These are phyloP conservation scores for Sminthurinus aureus DNA, from an alignment of 2,888 invertebrate genomes.

Conservation along the genomic window DNA sequence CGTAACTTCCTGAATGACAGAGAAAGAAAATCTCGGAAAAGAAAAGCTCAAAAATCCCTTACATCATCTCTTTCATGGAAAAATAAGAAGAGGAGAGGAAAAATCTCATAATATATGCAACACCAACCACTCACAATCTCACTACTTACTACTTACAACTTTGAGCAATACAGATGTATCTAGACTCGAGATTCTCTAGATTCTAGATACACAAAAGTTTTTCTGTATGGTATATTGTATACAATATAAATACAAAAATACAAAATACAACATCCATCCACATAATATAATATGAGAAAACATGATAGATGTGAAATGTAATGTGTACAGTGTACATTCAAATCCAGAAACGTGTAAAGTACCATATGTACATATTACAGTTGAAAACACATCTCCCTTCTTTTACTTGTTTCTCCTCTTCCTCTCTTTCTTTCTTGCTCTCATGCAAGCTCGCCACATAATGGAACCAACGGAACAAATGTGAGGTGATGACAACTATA, in stretches of 20 bases:
- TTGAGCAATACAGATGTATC: neutral
- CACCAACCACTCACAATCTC: neutral
- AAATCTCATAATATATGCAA: neutral
- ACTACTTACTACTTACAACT: constrained; percentile 1
- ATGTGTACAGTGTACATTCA: too few relatives aligned
- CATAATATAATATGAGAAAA: too few relatives aligned
- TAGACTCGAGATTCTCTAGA: neutral
- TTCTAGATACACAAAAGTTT: too few relatives aligned
- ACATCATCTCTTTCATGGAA: constrained; percentile 37
- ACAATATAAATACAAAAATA: too few relatives aligned
- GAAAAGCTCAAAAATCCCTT: constrained; percentile 39
- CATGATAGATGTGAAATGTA: too few relatives aligned
- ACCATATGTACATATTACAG: constrained; percentile 2
- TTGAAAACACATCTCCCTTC: neutral
- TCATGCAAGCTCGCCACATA: constrained; percentile 45
- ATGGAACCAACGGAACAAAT: constrained; percentile 56
- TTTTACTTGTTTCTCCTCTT: too few relatives aligned
- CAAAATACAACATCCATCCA: too few relatives aligned
- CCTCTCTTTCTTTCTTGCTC: neutral
- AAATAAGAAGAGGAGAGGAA: neutral
- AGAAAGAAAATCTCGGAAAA: constrained; percentile 42
- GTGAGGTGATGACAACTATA: constrained; percentile 56
- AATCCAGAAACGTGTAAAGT: neutral
- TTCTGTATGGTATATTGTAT: too few relatives aligned
- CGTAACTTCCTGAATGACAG: constrained; percentile 45